phyloP scores from a whole-genome alignment of 2,888 invertebrate species.

The Clusia tigrina region DNA sequence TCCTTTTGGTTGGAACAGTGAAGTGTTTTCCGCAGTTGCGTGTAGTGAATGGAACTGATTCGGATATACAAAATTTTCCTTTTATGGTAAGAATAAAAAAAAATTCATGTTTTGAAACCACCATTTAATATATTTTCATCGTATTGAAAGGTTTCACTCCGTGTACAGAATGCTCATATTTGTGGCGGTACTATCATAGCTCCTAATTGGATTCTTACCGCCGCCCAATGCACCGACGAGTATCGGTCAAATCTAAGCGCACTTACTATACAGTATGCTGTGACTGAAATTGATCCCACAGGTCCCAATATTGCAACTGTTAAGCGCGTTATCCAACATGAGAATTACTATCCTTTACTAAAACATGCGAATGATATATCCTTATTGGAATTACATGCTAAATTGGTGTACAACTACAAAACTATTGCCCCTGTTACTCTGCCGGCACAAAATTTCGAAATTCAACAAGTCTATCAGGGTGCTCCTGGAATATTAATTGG shows the following conservation, averaged over 20 bases:
- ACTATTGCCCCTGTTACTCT: constrained; percentile 50
- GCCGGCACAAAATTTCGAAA: constrained; percentile 44
- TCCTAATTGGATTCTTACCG: constrained; percentile 49
- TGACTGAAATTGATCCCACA: constrained; percentile 37
- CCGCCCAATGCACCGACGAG: constrained; percentile 53
- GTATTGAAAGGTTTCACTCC: constrained; percentile 51
- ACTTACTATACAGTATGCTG: constrained; percentile 50
- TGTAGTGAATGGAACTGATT: constrained; percentile 57
- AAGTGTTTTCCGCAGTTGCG: constrained; percentile 43
- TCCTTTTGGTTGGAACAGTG: constrained; percentile 29
- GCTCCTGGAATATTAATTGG: constrained; percentile 49
- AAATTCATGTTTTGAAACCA: too few species aligned
- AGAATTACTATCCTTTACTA: constrained; percentile 44
- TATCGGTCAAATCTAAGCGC: constrained; percentile 4
- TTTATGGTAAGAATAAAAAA: constrained; percentile 46
- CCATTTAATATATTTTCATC: background rate
- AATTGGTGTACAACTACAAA: constrained; percentile 47
- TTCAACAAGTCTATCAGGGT: constrained; percentile 44
- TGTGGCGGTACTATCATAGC: constrained; percentile 53
- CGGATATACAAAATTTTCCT: constrained; percentile 49
- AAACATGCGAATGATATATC: constrained; percentile 63
- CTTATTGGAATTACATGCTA: constrained; percentile 53
- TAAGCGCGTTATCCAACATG: constrained; percentile 55
- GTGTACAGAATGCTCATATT: constrained; percentile 45
- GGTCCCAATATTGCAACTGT: constrained; percentile 49